Evolutionary conservation across 2,888 invertebrate genomes (phyloP).

Genomic region (Xanthorhoe spadicearia): DNA sequence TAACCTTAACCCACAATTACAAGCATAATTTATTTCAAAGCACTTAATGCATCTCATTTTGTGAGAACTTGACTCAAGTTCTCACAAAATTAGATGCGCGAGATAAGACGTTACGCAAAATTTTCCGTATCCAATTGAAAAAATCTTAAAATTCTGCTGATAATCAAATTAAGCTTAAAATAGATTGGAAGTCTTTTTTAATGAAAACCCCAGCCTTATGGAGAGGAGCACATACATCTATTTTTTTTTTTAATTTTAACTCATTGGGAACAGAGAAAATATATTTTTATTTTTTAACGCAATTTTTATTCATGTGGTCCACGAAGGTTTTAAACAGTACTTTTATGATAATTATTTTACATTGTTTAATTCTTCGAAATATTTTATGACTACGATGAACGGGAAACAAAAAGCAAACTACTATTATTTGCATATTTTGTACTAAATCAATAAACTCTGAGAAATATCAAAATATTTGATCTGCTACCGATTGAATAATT

Average conservation of each 20-base stretch:
- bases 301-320: too few species aligned
- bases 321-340: too few species aligned
- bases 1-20: neutral
- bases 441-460: neutral
- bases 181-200: conserved; percentile 1
- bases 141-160: conserved; percentile 20
- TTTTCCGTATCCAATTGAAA: conserved; percentile 15
- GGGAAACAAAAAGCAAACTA: neutral
- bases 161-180: conserved; percentile 9
- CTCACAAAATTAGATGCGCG: conserved; percentile 25
- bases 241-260: too few species aligned
- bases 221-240: too few species aligned
- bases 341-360: too few species aligned
- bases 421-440: neutral
- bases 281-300: too few species aligned
- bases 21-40: conserved; percentile 14
- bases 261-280: too few species aligned
- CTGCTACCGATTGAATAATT: conserved; percentile 10
- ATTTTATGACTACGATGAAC: neutral
- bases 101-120: conserved; percentile 17
- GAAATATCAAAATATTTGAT: conserved; percentile 4
- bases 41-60: too few species aligned
- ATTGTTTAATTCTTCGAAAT: too few species aligned
- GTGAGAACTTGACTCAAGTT: conserved; percentile 30
- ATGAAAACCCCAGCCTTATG: neutral